phyloP scores from a whole-genome alignment of 2,888 invertebrate species.

The Bhutanitis thaidina region DNA sequence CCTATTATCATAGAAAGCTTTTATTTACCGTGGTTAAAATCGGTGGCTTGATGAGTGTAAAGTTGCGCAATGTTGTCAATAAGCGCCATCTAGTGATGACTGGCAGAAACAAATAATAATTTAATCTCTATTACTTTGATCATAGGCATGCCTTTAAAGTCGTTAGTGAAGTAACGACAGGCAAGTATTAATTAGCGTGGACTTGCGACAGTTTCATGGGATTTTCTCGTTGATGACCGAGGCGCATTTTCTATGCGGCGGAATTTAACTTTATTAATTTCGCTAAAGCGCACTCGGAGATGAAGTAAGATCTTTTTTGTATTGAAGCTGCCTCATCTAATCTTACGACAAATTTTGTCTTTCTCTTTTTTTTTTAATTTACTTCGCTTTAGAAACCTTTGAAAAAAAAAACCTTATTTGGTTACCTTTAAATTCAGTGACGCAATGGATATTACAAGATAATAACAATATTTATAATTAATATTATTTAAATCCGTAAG shows the following conservation, averaged over 20 bases:
- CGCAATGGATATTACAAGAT: too few relatives aligned
- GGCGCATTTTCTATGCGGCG: conserved; percentile 9
- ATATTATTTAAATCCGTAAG: too few relatives aligned
- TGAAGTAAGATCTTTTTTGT: conserved; percentile 2
- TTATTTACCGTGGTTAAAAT: too few relatives aligned
- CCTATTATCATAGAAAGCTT: too few relatives aligned
- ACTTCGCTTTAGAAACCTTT: too few relatives aligned
- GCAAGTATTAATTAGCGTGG: conserved; percentile 16
- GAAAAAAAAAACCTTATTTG: too few relatives aligned
- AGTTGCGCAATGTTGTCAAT: not conserved
- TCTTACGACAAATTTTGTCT: not conserved
- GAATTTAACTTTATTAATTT: conserved; percentile 18
- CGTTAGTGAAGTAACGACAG: conserved; percentile 4
- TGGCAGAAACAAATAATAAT: not conserved
- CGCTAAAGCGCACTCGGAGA: conserved; percentile 7
- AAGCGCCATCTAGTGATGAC: conserved; percentile 22
- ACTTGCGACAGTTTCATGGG: conserved; percentile 12
- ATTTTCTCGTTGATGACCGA: conserved; percentile 17
- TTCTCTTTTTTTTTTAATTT: too few relatives aligned
- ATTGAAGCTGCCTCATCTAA: conserved; percentile 1
- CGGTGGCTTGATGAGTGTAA: too few relatives aligned
- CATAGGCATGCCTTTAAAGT: conserved; percentile 2
- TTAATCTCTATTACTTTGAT: too few relatives aligned
- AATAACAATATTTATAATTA: too few relatives aligned
- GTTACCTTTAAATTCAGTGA: too few relatives aligned